A percentile compares a stretch with the other conserved stretches of the same genome.
These are phyloP conservation scores for Heteronetta atricapilla DNA, from an alignment of 2,113 vertebrate genomes.

Conservation along the genomic window DNA sequence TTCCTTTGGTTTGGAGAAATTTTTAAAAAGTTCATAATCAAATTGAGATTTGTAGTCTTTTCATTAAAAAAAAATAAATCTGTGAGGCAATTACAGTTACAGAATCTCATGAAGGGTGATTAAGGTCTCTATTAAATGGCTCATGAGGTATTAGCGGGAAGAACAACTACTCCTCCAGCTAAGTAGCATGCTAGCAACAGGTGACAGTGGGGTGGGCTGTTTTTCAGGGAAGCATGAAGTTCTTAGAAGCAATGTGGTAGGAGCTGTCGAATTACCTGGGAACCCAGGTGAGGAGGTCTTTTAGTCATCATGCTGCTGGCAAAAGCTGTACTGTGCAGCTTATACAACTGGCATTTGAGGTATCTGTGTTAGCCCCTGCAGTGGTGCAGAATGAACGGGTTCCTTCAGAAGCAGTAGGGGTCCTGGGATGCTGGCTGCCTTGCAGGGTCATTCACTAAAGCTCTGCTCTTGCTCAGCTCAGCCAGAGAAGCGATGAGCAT, in stretches of 20 bases:
- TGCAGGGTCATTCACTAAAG: not conserved
- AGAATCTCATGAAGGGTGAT: conserved; percentile 1
- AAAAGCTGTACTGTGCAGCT: too few relatives aligned
- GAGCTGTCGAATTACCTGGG: not conserved
- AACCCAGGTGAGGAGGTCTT: not conserved
- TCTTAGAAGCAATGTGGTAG: not conserved
- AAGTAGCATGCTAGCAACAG: not conserved
- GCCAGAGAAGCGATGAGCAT: not conserved
- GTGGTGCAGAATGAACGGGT: not conserved
- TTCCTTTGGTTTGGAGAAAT: not conserved
- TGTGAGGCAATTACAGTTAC: not conserved
- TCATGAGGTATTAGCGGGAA: not conserved
- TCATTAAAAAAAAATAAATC: not conserved
- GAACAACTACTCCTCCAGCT: not conserved
- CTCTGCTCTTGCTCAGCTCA: not conserved
- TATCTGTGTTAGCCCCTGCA: not conserved
- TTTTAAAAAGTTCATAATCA: not conserved
- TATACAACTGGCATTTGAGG: not conserved
- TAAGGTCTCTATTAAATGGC: not conserved
- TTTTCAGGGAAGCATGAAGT: not conserved
- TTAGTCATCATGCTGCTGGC: not conserved
- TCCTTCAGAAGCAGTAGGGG: not conserved
- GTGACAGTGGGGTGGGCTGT: not conserved
- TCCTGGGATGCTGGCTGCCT: not conserved
- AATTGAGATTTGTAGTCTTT: not conserved